Conservation (phyloP, 2,888 invertebrate genomes). For the Neoitamus cyanurus region DNA sequence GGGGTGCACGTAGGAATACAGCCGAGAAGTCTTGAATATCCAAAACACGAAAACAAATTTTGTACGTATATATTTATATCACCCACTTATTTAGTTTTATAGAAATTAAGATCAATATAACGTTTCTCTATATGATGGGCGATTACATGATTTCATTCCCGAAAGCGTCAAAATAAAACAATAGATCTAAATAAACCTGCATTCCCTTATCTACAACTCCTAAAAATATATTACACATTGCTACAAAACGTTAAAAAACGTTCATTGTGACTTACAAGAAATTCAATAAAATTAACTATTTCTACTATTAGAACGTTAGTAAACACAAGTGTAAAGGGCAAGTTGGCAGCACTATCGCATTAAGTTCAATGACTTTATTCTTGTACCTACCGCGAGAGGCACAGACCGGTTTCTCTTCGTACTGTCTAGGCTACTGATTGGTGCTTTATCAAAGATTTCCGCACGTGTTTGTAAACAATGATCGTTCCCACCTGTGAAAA, state of each 20-base stretch:
- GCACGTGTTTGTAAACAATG: background rate
- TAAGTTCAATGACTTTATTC: background rate
- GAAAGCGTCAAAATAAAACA: too few species aligned
- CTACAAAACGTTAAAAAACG: background rate
- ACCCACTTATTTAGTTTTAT: too few species aligned
- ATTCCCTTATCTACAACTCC: background rate
- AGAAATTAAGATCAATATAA: too few species aligned
- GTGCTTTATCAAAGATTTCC: background rate
- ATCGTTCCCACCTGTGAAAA: background rate
- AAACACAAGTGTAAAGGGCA: background rate
- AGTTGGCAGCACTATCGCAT: background rate
- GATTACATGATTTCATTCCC: too few species aligned
- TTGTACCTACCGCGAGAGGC: background rate
- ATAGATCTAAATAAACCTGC: background rate
- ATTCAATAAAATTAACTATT: background rate
- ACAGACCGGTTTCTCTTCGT: background rate
- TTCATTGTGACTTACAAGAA: background rate
- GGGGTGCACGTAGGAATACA: constrained; percentile 55
- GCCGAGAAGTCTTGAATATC: background rate
- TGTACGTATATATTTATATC: too few species aligned
- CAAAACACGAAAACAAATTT: too few species aligned
- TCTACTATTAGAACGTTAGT: background rate
- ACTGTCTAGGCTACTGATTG: background rate
- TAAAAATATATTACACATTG: too few species aligned
- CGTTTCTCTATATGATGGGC: too few species aligned